Percentiles rank a stretch among this genome's conserved stretches.
Evolutionary conservation across 1,140 invertebrate species (phyloP).

Genomic region (Chymomyza costata): DNA sequence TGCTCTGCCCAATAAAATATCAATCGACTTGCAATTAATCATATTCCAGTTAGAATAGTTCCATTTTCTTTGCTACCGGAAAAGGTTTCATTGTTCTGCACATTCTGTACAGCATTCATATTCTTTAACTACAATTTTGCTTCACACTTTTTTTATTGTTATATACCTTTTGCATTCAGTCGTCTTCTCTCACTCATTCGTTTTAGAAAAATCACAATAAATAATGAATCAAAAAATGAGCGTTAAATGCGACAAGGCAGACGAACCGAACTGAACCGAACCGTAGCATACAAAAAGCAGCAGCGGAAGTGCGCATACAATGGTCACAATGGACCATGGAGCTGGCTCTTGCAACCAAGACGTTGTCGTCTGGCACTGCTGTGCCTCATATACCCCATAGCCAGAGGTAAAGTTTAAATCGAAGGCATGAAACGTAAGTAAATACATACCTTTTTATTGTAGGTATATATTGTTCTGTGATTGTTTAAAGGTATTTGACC

Average conservation of each 20-base stretch:
- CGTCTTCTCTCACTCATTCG: constrained; percentile 42
- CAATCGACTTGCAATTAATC: constrained; percentile 74
- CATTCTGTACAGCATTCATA: constrained; percentile 44
- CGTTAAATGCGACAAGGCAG: constrained; percentile 66
- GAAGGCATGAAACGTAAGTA: constrained; percentile 60
- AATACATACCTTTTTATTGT: constrained; percentile 33
- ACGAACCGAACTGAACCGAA: constrained; percentile 10
- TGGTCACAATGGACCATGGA: constrained; percentile 53
- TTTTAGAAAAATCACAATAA: constrained; percentile 69
- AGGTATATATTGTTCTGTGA: constrained; percentile 10
- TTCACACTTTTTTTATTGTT: constrained; percentile 58
- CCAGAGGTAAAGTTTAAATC: constrained; percentile 65
- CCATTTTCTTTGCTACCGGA: constrained; percentile 39
- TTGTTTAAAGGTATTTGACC: constrained; percentile 31
- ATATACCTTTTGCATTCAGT: constrained; percentile 22
- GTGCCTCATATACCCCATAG: too few species aligned
- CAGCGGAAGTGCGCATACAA: constrained; percentile 49
- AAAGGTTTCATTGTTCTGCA: constrained; percentile 57
- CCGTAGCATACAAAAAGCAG: constrained; percentile 39
- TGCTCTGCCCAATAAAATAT: constrained; percentile 65
- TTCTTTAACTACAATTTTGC: constrained; percentile 31
- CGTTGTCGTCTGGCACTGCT: too few species aligned
- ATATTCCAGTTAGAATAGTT: constrained; percentile 47
- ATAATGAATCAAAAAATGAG: constrained; percentile 74
- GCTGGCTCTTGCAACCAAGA: too few species aligned